Evolutionary conservation across 2,888 invertebrate genomes (phyloP).

Genomic region (Rhagium mordax): DNA sequence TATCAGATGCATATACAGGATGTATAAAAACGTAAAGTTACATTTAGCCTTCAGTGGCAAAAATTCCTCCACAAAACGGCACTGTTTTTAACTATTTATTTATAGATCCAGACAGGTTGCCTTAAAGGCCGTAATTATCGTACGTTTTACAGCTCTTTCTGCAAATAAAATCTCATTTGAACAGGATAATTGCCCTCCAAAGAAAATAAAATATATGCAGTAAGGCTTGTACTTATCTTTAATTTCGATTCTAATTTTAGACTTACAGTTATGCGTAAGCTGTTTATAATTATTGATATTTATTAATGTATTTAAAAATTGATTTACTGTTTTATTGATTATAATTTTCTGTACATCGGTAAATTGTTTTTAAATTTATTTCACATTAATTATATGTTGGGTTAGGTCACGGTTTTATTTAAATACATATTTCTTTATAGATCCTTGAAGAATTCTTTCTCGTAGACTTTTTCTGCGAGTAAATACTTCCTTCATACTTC

Average conservation of each 20-base stretch:
- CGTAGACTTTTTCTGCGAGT: background rate
- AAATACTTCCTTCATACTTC: conserved; percentile 17
- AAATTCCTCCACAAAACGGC: conserved; percentile 32
- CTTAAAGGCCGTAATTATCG: conserved; percentile 47
- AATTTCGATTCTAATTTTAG: conserved; percentile 30
- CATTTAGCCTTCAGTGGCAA: conserved; percentile 11
- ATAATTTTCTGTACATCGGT: conserved; percentile 17
- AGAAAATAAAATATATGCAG: conserved; percentile 33
- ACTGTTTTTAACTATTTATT: conserved; percentile 45
- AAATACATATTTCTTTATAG: background rate
- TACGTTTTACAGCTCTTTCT: conserved; percentile 50
- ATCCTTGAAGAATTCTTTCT: conserved; percentile 17
- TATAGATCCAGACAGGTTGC: conserved; percentile 46
- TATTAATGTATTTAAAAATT: background rate
- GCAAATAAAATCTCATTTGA: conserved; percentile 37
- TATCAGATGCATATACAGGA: conserved; percentile 21
- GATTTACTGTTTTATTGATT: conserved; percentile 19
- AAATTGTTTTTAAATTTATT: background rate
- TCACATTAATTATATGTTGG: conserved; percentile 3
- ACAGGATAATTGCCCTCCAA: conserved; percentile 34
- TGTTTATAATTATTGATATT: background rate
- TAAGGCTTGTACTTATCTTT: conserved; percentile 29
- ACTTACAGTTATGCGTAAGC: conserved; percentile 22
- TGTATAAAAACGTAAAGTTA: conserved; percentile 21
- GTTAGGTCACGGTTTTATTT: conserved; percentile 11